Conservation (phyloP, 2,113 vertebrate genomes). For the Condylura cristata region DNA sequence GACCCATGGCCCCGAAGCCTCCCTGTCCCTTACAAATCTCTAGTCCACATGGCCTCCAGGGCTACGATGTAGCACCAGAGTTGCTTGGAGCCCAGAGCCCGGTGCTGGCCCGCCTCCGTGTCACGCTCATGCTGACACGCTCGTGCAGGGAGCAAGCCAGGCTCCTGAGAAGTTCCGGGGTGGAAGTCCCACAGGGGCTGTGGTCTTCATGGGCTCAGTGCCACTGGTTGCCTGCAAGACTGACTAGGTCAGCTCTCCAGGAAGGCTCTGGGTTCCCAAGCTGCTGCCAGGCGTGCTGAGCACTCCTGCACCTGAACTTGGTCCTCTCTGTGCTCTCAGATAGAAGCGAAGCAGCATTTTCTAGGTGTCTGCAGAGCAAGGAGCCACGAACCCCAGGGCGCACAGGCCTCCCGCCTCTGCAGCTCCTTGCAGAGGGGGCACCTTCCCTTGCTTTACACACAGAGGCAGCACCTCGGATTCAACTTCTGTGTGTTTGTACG, state of each 20-base stretch:
- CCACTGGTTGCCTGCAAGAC: neutral
- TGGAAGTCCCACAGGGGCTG: neutral
- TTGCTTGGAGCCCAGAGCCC: neutral
- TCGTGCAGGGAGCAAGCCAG: neutral
- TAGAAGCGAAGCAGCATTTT: neutral
- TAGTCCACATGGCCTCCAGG: no score
- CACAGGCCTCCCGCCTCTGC: neutral
- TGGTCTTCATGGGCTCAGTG: slow-evolving; percentile 4
- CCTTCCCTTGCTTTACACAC: neutral
- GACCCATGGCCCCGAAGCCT: no score
- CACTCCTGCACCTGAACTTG: neutral
- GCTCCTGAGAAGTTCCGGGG: neutral
- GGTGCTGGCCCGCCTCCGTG: neutral
- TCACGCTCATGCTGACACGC: neutral
- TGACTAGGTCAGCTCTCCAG: neutral
- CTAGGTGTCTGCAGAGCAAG: neutral
- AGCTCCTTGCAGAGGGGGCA: neutral
- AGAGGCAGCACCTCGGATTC: neutral
- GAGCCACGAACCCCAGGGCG: neutral
- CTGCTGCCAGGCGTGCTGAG: rapidly evolving
- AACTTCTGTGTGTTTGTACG: neutral
- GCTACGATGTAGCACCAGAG: neutral
- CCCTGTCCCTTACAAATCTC: neutral
- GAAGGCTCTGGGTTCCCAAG: neutral
- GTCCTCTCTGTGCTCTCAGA: neutral